phyloP scores from a whole-genome alignment of 1,140 invertebrate genomes.

The Zaprionus inermis region DNA sequence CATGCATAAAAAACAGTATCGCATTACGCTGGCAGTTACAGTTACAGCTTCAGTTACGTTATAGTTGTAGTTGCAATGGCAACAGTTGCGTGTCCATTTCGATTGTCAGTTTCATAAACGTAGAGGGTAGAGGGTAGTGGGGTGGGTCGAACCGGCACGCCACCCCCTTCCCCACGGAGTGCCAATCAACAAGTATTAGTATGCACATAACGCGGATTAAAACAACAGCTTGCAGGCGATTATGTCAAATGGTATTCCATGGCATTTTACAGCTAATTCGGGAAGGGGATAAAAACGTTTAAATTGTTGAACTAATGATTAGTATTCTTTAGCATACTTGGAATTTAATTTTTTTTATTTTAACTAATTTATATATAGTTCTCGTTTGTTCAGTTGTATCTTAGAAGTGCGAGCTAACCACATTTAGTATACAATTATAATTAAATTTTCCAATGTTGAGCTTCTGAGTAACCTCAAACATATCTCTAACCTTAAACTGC shows the following conservation, averaged over 20 bases:
- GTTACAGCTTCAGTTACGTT: constrained; percentile 2
- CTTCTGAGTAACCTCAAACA: too few species aligned
- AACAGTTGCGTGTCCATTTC: constrained; percentile 21
- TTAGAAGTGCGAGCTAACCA: too few species aligned
- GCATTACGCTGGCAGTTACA: constrained; percentile 49
- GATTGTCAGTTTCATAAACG: too few species aligned
- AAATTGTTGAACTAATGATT: background rate
- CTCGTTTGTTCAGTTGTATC: too few species aligned
- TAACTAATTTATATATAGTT: too few species aligned
- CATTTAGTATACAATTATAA: too few species aligned
- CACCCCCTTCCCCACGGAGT: background rate
- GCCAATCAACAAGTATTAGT: background rate
- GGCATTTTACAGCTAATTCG: background rate
- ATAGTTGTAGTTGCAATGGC: background rate
- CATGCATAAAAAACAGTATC: constrained; percentile 60
- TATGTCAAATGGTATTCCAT: background rate
- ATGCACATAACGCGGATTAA: constrained; percentile 1
- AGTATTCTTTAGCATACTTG: too few species aligned
- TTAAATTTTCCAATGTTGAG: too few species aligned
- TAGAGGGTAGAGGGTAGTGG: too few species aligned
- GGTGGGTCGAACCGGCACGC: too few species aligned
- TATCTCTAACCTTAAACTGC: too few species aligned
- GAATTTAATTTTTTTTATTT: too few species aligned
- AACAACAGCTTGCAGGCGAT: background rate
- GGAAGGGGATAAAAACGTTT: background rate